Conservation (phyloP, 2,797 vertebrate species). For the Parauchenoglanis punctatus region DNA sequence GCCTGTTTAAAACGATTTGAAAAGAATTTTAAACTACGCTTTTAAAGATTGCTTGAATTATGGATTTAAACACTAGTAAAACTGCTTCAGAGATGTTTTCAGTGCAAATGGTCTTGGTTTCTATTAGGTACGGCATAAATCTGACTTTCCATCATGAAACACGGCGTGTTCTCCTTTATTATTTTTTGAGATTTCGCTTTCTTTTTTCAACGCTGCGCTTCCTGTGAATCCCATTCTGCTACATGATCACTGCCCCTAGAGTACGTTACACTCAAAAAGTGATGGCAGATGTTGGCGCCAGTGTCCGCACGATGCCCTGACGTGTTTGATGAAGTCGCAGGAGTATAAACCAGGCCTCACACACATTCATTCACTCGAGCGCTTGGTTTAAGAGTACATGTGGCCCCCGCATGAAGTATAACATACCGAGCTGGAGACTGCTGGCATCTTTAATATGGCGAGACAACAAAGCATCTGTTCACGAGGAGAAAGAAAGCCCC, state of each 20-base stretch:
- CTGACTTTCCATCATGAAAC: neutral
- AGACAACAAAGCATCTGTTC: constrained; percentile 53
- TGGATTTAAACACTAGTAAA: neutral
- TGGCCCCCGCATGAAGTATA: constrained; percentile 55
- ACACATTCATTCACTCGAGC: constrained; percentile 19
- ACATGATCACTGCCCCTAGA: constrained; percentile 7
- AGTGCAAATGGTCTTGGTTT: neutral
- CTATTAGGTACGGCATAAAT: neutral
- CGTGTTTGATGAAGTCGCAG: neutral
- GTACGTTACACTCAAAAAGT: neutral
- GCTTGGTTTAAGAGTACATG: constrained; percentile 46
- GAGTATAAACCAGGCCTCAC: neutral
- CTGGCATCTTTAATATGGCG: constrained; percentile 36
- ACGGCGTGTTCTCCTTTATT: neutral
- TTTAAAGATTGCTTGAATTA: neutral
- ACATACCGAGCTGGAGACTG: constrained; percentile 37
- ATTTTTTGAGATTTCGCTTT: neutral
- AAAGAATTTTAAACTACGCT: neutral
- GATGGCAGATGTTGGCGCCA: neutral
- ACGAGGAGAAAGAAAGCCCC: constrained; percentile 38
- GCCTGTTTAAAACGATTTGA: neutral
- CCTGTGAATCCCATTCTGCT: neutral
- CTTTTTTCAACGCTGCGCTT: neutral
- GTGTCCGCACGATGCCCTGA: neutral
- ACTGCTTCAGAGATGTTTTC: neutral